Percentiles rank a stretch among this genome's conserved stretches.
phyloP scores from a whole-genome alignment of 2,888 invertebrate genomes.

The Piscicola geometra region DNA sequence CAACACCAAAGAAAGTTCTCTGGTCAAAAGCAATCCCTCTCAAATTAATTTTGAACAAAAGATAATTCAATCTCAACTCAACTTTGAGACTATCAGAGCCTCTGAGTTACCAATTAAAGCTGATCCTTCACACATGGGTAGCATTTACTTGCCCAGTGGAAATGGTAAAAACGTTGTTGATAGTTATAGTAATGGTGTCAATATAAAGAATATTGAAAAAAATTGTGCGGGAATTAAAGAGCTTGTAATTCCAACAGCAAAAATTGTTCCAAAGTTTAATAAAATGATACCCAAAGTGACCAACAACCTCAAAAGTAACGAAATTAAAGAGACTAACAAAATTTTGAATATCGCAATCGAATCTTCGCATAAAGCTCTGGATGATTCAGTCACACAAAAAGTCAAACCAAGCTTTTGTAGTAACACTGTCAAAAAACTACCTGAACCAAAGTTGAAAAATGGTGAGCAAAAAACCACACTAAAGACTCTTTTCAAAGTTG shows the following conservation, averaged over 20 bases:
- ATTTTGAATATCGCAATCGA: not conserved
- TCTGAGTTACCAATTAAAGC: no score
- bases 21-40: no score
- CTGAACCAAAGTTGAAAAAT: slow-evolving; percentile 20
- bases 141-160: no score
- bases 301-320: slow-evolving; percentile 6
- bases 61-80: not conserved
- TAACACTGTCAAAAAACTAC: not conserved
- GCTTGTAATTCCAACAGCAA: not conserved
- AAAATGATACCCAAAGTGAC: not conserved
- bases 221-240: not conserved
- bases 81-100: not conserved
- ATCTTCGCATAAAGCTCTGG: not conserved
- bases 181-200: not conserved
- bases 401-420: not conserved
- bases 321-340: slow-evolving; percentile 21
- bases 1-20: no score
- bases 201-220: slow-evolving; percentile 15
- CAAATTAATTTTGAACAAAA: not conserved
- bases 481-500: slow-evolving; percentile 2
- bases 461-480: not conserved
- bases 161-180: not conserved
- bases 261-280: slow-evolving; percentile 2
- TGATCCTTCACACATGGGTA: no score
- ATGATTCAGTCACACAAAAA: not conserved